A percentile compares a stretch with the other conserved stretches of the same genome.
Conservation (phyloP, 2,888 invertebrate genomes). For the Papilio demoleus region DNA sequence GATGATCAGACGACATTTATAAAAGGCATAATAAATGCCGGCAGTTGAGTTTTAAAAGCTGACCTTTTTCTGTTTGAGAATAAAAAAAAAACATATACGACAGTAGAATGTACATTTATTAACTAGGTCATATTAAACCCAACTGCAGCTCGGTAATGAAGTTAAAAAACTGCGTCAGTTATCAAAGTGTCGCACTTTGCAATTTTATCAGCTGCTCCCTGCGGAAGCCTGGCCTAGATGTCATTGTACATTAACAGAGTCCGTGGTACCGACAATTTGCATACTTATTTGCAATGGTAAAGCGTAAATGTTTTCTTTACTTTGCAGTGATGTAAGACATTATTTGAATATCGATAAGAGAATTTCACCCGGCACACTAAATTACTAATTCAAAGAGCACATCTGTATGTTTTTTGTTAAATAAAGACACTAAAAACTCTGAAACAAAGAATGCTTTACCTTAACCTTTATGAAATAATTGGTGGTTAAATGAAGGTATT, state of each 20-base stretch:
- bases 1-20: too few relatives aligned
- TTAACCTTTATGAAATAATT: too few relatives aligned
- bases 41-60: neutral
- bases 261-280: conserved; percentile 51
- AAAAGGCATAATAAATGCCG: too few relatives aligned
- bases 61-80: neutral
- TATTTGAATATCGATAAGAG: conserved; percentile 15
- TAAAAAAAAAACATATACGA: neutral
- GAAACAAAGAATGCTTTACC: too few relatives aligned
- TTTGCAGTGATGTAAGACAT: conserved; percentile 32
- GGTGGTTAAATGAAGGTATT: too few relatives aligned
- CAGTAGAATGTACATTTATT: neutral
- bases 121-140: conserved; percentile 10
- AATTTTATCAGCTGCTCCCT: conserved; percentile 67
- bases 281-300: conserved; percentile 45
- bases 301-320: conserved; percentile 45
- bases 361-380: neutral
- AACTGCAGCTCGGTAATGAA: neutral
- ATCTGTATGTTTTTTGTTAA: neutral
- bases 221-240: conserved; percentile 74
- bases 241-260: conserved; percentile 53
- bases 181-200: conserved; percentile 62
- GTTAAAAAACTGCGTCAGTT: conserved; percentile 38
- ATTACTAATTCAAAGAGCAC: neutral
- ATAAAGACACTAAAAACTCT: too few relatives aligned